Conservation (phyloP, 2,888 invertebrate species). For the Tineola bisselliella region DNA sequence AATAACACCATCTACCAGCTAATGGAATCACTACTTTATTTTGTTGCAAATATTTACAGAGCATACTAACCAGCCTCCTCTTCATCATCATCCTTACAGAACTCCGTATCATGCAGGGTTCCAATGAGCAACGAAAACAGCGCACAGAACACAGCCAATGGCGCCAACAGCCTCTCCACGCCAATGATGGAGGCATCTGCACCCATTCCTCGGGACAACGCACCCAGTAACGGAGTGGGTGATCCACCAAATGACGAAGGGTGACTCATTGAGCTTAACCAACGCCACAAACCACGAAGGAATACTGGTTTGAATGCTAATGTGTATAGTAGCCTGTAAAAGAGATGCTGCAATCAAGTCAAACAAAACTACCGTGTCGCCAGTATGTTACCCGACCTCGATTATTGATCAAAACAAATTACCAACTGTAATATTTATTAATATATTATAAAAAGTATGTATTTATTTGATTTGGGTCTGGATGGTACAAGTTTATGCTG, state of each 20-base stretch:
- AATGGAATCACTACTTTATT: too few species aligned
- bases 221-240: slow-evolving; percentile 69
- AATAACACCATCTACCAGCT: too few species aligned
- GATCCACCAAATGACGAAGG: slow-evolving; percentile 49
- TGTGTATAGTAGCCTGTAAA: slow-evolving; percentile 76
- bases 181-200: slow-evolving; percentile 66
- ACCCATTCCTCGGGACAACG: slow-evolving; percentile 74
- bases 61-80: slow-evolving; percentile 30
- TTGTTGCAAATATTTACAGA: too few species aligned
- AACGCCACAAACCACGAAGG: slow-evolving; percentile 78
- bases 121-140: slow-evolving; percentile 82
- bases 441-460: too few species aligned
- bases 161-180: slow-evolving; percentile 76
- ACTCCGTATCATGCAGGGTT: slow-evolving; percentile 88
- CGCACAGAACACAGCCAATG: slow-evolving; percentile 85
- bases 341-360: too few species aligned
- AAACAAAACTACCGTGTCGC: too few species aligned
- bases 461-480: too few species aligned
- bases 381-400: too few species aligned
- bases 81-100: slow-evolving; percentile 66
- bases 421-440: too few species aligned
- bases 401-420: too few species aligned
- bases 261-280: slow-evolving; percentile 55
- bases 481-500: too few species aligned
- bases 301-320: slow-evolving; percentile 83